These are phyloP conservation scores for Piaya cayana DNA, from an alignment of 2,113 vertebrate species.

Conservation along the genomic window DNA sequence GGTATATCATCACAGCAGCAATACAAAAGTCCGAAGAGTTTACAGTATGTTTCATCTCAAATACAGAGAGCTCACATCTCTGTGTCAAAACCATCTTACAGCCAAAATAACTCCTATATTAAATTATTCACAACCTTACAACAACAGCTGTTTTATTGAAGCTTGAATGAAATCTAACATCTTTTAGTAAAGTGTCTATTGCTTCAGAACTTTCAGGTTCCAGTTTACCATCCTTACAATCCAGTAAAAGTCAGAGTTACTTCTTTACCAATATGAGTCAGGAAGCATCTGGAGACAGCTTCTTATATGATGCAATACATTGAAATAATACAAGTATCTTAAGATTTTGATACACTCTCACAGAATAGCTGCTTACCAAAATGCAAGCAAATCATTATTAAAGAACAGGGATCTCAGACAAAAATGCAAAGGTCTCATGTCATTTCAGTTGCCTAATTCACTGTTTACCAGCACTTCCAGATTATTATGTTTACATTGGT, in stretches of 20 bases:
- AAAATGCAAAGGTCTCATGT: not conserved
- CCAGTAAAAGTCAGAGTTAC: not conserved
- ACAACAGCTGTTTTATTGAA: not conserved
- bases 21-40: not conserved
- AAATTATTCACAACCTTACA: not conserved
- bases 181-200: not conserved
- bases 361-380: conserved; percentile 3
- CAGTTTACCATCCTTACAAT: not conserved
- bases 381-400: not conserved
- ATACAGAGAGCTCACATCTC: not conserved
- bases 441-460: not conserved
- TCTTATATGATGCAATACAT: not conserved
- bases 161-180: not conserved
- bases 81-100: not conserved
- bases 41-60: not conserved
- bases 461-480: not conserved
- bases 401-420: not conserved
- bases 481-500: not conserved
- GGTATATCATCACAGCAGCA: not conserved
- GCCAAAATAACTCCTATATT: not conserved
- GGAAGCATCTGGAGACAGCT: not conserved
- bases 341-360: not conserved
- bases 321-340: not conserved
- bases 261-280: not conserved
- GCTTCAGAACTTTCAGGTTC: not conserved